Evolutionary conservation across 2,797 vertebrate species (phyloP).

Genomic region (Bradypus variegatus): DNA sequence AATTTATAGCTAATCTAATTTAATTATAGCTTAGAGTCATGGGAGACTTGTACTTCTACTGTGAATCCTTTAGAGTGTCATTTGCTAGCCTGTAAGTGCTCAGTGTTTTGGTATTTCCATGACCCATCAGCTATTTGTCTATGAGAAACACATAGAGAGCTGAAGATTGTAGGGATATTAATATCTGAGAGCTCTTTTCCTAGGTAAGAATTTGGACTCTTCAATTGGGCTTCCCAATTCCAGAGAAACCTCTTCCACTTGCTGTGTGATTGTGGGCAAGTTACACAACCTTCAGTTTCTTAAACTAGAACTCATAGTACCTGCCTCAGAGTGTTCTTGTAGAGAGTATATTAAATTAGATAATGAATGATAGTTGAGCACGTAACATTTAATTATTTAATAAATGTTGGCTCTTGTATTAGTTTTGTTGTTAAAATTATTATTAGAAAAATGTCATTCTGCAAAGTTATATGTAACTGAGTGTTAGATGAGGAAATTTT

Average conservation of each 20-base stretch:
- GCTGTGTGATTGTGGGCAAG: background rate
- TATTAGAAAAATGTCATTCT: background rate
- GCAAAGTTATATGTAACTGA: background rate
- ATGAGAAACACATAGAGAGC: background rate
- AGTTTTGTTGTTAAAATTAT: background rate
- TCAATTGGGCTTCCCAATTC: background rate
- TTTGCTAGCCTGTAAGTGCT: background rate
- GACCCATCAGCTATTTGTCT: background rate
- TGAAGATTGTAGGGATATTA: background rate
- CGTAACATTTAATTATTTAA: background rate
- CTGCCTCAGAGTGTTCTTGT: background rate
- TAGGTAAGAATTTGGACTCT: background rate
- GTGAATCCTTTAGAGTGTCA: background rate
- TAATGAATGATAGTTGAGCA: background rate
- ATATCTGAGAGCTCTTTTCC: background rate
- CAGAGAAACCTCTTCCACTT: background rate
- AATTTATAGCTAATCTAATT: conserved; percentile 36
- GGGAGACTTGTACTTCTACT: background rate
- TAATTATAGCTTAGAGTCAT: background rate
- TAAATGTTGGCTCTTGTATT: background rate
- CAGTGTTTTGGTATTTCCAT: background rate
- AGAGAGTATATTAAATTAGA: background rate
- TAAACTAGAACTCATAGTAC: background rate
- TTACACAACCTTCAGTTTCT: background rate
- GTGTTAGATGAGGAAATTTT: background rate